These are phyloP conservation scores for Metopia argyrocephala DNA, from an alignment of 2,888 invertebrate species.

Conservation along the genomic window DNA sequence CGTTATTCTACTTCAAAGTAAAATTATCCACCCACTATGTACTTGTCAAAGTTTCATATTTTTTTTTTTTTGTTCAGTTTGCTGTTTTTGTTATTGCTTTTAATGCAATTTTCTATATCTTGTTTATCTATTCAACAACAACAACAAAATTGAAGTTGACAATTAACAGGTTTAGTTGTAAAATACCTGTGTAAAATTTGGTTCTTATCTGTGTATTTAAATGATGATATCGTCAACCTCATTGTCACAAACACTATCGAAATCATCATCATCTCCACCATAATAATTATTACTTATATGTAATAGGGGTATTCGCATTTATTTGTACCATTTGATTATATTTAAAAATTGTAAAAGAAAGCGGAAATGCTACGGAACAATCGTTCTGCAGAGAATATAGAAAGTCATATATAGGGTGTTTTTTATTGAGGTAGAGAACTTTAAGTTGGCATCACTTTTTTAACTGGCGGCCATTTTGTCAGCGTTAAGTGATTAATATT, in stretches of 20 bases:
- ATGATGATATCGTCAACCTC: conserved; percentile 17
- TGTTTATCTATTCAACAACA: no score
- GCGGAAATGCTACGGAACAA: no score
- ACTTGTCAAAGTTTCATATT: conserved; percentile 5
- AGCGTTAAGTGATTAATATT: no score
- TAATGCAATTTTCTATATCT: no score
- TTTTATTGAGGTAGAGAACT: no score
- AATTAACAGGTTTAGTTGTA: conserved; percentile 46
- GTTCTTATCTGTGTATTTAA: conserved; percentile 29
- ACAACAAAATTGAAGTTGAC: conserved; percentile 27
- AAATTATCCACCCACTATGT: conserved; percentile 23
- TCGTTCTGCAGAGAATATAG: no score
- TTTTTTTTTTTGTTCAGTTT: conserved; percentile 4
- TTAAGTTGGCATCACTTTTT: no score
- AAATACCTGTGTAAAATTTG: conserved; percentile 38
- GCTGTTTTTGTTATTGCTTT: no score
- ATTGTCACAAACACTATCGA: conserved; percentile 25
- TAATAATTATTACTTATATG: neutral
- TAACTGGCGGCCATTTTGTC: no score
- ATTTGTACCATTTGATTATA: no score
- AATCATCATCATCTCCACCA: conserved; percentile 4
- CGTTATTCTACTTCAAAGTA: neutral
- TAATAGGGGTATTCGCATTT: conserved; percentile 1
- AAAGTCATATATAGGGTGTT: no score
- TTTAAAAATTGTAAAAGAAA: no score